Base-by-base conservation (phyloP, 2,888 invertebrate species). In the Tigriopus californicus region DNA sequence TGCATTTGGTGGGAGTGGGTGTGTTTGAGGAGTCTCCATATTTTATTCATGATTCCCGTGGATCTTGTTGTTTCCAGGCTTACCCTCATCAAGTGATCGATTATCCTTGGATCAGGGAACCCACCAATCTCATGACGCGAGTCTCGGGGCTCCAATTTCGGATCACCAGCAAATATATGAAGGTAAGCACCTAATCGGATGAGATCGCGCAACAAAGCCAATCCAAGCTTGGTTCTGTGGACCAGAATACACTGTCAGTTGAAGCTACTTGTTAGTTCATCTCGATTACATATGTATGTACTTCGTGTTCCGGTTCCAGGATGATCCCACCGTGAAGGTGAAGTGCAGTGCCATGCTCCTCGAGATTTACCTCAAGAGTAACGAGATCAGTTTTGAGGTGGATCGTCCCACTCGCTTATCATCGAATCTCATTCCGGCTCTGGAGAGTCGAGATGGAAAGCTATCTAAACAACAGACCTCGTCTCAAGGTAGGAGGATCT, bases 341-440 rank as follows among this genome's bases (percentile, higher is more conserved):
- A 56, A 56, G 56, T 56, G 56, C 20, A 56, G 46, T 18, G 56
- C 56, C 44, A 56, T 56, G 56, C 56, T 56, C 11, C 41, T 24
- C 18, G 18, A 42, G 12, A 33, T 56, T 44, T 56, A 56, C 24
- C 44, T 56, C 10, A 54, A 56, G 44, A 56, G 56, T 25, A 56
- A 56, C 33, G 56, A 56, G 44, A 56, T 56, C 56, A 56, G 25
- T 56, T 56, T 56, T 33, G 56, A 56, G 25, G 56, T 56, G 15
- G 44, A 56, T 18, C 20, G 44, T 10, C 56, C 56, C 18, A 42
- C n/a, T 46, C 42, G 44, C 22, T 49, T 49, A 22, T 33, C 33
- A 33, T 33, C 33, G 33, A 33, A 33, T 8, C 33, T 33, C 33
- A 40, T 40, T 25, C 56, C 56, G 20, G 56, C 44, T 18, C 25